Base-by-base conservation (phyloP, 2,888 invertebrate genomes). In the Cephonodes hylas region DNA sequence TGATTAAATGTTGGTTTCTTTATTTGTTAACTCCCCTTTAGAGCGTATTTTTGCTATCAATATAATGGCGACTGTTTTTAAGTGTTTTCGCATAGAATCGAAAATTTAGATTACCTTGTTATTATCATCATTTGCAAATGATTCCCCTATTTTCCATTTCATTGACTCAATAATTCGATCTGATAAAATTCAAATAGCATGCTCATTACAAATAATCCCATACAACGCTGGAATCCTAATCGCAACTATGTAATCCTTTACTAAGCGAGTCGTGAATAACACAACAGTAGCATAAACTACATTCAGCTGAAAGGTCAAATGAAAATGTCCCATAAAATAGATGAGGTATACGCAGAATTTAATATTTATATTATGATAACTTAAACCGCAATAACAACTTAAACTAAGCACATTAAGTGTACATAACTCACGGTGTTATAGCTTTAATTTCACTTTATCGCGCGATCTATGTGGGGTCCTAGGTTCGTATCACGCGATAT, bases 321-420 rank as follows among this genome's bases (percentile, higher is more conserved):
- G 10, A 20, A 53, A 53, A 53, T 10, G 53, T 53, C 31, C 27
- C 31, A 53, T 53, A 53, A 53, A 53, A 4, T 45, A 45, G 27
- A 31, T 53, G 31, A 53, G 27, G 25, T 48, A 53, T 53, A 53
- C 5, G 18, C 18, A n/a, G 15, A 45, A 10, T 20, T 45, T 45
- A 45, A 42, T 42, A 42, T 42, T 42, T 42, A 20, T 44, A 22
- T 45, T 45, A 38, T 48, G 46, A 53, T 53, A 53, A 31, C 53
- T 53, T 53, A 27, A 53, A 27, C 27, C 53, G 27, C 27, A 53
- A 53, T 53, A 53, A 18, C 27, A 18, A 31, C 18, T 31, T 45
- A 45, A 53, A 53, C 10, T 53, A 53, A 53, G 25, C 25, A 48
- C 48, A 48, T 48, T 53, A 53, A 53, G 53, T 27, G 31, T 18